Base-by-base conservation (phyloP, 2,113 vertebrate genomes). In the Orthonyx spaldingii region DNA sequence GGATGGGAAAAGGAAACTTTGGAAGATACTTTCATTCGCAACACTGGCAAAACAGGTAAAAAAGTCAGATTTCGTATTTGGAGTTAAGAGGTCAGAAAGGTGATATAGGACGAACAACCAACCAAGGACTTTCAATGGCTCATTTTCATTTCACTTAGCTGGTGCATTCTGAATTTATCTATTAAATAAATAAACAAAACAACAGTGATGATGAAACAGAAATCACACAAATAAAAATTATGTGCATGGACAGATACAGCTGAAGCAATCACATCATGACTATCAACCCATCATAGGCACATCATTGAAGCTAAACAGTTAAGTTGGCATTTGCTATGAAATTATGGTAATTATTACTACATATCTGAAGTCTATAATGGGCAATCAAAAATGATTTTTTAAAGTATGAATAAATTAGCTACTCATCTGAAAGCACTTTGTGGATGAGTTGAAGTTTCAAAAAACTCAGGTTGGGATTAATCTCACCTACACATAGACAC, bases 31-130 rank as follows among this genome's bases (percentile, higher is more conserved):
- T 98, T 98, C 95, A 98, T 99, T 96, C 98, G 97, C 70, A 99
- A 99, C 71, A 99, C 99, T 77, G 99, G 99, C 26, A 99, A 99
- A 98, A 99, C 99, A 77, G 99, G 99, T 99, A 94, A 97, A 60
- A 46, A 47, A 60, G 3, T 64, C 49, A 37, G 21, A 64, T 94
- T 93, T 81, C 44, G 27, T 89, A 11, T 79, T 78, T 80, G 64
- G 50, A 53, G 14, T 77, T 79, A 52, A 72, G 60, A 87, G 23
- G 24, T 96, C 46, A 75, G 46, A 66, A 41, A 84, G 85, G 9
- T 61, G 23, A 33, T 87, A 6, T 7, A 65, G 65, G 21, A 18
- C 1, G 9, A 21, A 10, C n/a, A 60, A 33, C 11, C 27, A 69
- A 12, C 8, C 15, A 64, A 63, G 22, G 22, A 59, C 26, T 81